Evolutionary conservation across 2,888 invertebrate species (phyloP).

Genomic region (Lithodes maja): DNA sequence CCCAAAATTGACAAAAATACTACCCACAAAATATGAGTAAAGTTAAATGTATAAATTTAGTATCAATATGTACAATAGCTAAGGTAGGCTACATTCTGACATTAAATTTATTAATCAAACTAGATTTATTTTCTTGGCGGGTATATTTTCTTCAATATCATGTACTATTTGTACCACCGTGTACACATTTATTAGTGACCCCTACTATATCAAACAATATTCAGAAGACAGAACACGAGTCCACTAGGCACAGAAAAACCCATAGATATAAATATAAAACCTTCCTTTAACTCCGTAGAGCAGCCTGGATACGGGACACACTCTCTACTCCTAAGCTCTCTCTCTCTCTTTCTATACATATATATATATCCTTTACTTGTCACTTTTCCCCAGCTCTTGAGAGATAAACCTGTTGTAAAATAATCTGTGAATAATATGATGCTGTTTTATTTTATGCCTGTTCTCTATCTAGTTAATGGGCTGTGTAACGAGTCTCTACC

Average conservation of each 20-base stretch:
- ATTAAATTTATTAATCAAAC: too few species aligned
- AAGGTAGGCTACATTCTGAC: too few species aligned
- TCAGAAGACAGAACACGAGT: background rate
- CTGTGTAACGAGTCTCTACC: background rate
- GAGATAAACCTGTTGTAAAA: background rate
- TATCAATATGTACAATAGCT: too few species aligned
- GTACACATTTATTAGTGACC: too few species aligned
- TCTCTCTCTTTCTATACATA: background rate
- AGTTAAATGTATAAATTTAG: too few species aligned
- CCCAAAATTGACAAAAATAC: too few species aligned
- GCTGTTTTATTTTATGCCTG: background rate
- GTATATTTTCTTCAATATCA: too few species aligned
- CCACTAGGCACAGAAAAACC: background rate
- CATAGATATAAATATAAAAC: background rate
- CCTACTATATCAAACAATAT: background rate
- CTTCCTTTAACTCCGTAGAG: background rate
- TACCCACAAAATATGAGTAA: too few species aligned
- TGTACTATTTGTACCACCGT: too few species aligned
- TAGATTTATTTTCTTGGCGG: too few species aligned
- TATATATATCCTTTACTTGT: background rate
- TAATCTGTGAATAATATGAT: background rate
- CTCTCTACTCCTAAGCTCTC: background rate
- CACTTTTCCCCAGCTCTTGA: background rate
- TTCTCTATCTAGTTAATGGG: background rate
- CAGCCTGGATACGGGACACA: conserved; percentile 3